phyloP scores from a whole-genome alignment of 2,797 vertebrate genomes.

The Scolopax bukidnonensis region DNA sequence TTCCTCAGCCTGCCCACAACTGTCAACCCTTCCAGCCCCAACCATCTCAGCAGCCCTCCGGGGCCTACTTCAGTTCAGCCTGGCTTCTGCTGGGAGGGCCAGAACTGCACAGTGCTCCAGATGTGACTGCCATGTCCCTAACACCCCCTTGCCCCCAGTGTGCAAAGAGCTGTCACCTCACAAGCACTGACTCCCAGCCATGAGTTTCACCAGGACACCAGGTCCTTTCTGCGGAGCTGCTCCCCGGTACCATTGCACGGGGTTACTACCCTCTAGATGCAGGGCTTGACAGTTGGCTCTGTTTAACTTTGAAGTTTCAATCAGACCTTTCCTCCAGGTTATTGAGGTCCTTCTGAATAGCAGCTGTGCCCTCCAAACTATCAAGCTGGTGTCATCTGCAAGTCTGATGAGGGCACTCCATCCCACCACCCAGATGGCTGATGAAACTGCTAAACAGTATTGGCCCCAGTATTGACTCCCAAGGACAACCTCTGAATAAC shows the following conservation, averaged over 20 bases:
- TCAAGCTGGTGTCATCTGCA: neutral
- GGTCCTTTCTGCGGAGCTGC: neutral
- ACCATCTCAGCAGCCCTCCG: neutral
- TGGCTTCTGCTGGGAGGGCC: neutral
- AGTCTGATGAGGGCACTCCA: neutral
- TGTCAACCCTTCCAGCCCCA: neutral
- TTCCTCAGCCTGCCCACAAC: neutral
- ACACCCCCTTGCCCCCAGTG: neutral
- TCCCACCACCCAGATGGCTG: neutral
- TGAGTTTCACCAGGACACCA: neutral
- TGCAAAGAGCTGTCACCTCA: neutral
- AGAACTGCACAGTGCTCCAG: neutral
- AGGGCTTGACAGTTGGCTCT: neutral
- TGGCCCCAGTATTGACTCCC: neutral
- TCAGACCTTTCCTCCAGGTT: neutral
- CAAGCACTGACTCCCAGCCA: neutral
- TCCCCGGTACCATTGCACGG: neutral
- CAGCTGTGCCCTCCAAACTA: neutral
- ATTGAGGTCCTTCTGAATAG: neutral
- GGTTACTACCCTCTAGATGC: neutral
- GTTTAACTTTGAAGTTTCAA: neutral
- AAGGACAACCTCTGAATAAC: neutral
- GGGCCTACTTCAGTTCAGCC: neutral
- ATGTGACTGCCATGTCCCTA: neutral
- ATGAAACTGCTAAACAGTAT: neutral